Evolutionary conservation across 2,888 invertebrate species (phyloP), one percentile per base, ranked within the genome.

Genomic region (Trileptium ribeirensis): DNA sequence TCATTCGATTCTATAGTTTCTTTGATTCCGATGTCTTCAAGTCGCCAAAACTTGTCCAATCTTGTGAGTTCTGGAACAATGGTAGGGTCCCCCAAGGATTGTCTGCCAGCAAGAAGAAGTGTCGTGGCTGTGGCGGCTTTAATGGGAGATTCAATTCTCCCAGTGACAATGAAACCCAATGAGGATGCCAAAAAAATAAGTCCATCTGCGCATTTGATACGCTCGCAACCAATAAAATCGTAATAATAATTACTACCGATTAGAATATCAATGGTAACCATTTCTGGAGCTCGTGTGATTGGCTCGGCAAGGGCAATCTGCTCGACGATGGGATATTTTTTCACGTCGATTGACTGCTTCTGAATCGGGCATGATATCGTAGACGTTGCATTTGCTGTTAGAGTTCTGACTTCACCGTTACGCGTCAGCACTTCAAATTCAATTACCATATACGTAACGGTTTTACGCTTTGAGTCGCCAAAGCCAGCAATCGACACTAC

Each of bases 181-280:
- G 36, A 33, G 8, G 77, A 75, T n/a, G n/a, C 2, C 37, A 75
- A 39, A n/a, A 75, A 24, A 36, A 75, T 2, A 3, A 75, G 39
- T 3, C 77, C 77, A 38, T 75, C 77, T 3, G 36, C 37, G 8
- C 36, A 39, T 38, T 75, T 34, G 34, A 75, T n/a, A 24, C 77
- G 36, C 39, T 34, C 39, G 24, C 2, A 15, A 15, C 39, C 34
- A 8, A 75, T 39, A 38, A 51, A 75, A 8, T 51, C 51, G 38
- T 34, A 75, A n/a, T 75, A 75, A 36, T 75, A 75, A 36, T 75
- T 36, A 38, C 8, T 75, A 8, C 77, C 77, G n/a, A 75, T 37
- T n/a, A 75, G n/a, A 38, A 75, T n/a, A n/a, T 75, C 77, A 3
- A 36, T n/a, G 36, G 38, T 8, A 34, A 75, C 77, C 39, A 24